Evolutionary conservation across 2,888 invertebrate species (phyloP), one percentile per base, ranked within the genome.

Genomic region (Melipona beecheii): DNA sequence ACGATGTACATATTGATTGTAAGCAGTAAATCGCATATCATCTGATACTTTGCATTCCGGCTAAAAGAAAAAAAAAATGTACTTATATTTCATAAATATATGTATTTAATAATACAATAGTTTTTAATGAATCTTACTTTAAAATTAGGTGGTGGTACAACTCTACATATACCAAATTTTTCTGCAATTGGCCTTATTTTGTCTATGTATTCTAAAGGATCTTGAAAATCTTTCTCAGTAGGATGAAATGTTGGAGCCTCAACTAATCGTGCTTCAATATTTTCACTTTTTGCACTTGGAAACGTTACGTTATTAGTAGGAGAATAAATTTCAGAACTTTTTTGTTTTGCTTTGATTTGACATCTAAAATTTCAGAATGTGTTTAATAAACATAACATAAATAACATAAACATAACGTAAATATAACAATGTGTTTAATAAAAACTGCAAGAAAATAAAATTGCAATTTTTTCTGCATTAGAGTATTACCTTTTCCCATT

Each of bases 1-100:
- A 86, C 98, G 97, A 90, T 98, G 97, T 2, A 99, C 96, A 91
- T 98, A 98, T 92, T 99, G 99, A 94, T 98, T 98, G 86, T 97
- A 97, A 0, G 98, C 97, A 0, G 97, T 97, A 91, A 99, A 99
- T 5, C 98, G 95, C 96, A 98, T 97, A 83, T 98, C 97, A 86
- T 98, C 98, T 19, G 97, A 96, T 0, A 98, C 96, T 88, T 97
- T 96, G 91, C 98, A 98, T 86, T 97, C 97, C 2, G 98, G 97
- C 95, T 96, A 89, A 49, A 94, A 93, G 66, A 77, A 50, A 36
- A 50, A 68, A 54, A 76, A 5, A 31, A 64, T 31, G 36, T 64
- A 1, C 58, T 50, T 50, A 17, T 54, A 31, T 64, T 64, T 24
- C 58, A 3, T 49, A 43, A 36, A 27, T 21, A 21, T 68, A 54